Conservation (phyloP, 2,888 invertebrate species). For the Apamea crenata region DNA sequence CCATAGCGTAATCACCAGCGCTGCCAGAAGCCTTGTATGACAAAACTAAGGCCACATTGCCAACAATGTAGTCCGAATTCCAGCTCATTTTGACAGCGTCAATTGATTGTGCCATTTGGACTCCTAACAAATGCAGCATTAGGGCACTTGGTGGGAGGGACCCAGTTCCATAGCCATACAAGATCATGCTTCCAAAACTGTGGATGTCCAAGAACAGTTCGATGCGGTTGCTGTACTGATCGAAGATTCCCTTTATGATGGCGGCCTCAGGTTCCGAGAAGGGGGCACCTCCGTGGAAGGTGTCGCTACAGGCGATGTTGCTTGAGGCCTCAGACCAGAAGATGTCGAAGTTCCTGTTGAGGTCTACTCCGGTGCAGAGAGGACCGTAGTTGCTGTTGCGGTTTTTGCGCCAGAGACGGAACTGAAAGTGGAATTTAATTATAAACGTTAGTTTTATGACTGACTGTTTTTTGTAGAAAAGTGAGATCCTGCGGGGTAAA, state of each 20-base stretch:
- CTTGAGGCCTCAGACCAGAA: constrained; percentile 91
- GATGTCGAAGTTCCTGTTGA: constrained; percentile 93
- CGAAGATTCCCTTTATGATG: constrained; percentile 89
- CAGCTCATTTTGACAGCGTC: constrained; percentile 79
- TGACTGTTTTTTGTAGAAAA: background rate
- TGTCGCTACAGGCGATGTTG: constrained; percentile 89
- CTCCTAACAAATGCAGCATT: constrained; percentile 78
- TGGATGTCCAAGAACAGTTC: constrained; percentile 93
- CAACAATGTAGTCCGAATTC: constrained; percentile 86
- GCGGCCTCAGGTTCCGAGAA: constrained; percentile 92
- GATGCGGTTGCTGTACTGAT: constrained; percentile 83
- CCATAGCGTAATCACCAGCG: constrained; percentile 91
- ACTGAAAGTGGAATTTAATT: constrained; percentile 75
- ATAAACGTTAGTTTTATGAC: background rate
- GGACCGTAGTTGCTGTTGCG: constrained; percentile 77
- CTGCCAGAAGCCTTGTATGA: constrained; percentile 91
- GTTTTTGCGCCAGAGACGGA: constrained; percentile 92
- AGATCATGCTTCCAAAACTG: constrained; percentile 92
- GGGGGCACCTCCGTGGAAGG: constrained; percentile 90
- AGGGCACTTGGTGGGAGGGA: constrained; percentile 84
- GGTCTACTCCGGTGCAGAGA: constrained; percentile 92
- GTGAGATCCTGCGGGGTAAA: background rate
- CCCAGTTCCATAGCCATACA: constrained; percentile 77
- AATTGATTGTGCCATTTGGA: constrained; percentile 82
- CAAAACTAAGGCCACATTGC: constrained; percentile 85